A percentile compares a stretch with the other conserved stretches of the same genome.
These are phyloP conservation scores for Horisme vitalbata DNA, from an alignment of 2,888 invertebrate genomes.

Conservation along the genomic window DNA sequence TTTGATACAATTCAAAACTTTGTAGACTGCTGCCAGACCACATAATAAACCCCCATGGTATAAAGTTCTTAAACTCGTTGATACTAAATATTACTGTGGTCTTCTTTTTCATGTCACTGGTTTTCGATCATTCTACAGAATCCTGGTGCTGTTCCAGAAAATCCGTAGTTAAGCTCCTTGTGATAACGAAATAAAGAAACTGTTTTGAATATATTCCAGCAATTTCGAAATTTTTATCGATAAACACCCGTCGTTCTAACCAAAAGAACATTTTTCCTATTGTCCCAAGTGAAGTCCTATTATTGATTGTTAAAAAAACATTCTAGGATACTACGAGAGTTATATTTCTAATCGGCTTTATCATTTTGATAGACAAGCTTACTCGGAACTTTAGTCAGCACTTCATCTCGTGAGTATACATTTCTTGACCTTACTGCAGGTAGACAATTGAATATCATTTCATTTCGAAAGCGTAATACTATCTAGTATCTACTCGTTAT, in stretches of 20 bases:
- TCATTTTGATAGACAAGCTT: constrained; percentile 22
- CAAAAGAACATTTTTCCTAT: too few species aligned
- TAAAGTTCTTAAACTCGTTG: constrained; percentile 5
- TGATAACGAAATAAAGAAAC: too few species aligned
- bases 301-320: too few species aligned
- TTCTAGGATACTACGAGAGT: too few species aligned
- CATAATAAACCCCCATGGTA: too few species aligned
- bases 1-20: constrained; percentile 12
- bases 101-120: background rate
- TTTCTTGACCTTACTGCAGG: background rate
- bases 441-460: background rate
- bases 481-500: background rate
- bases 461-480: background rate
- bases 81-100: constrained; percentile 8
- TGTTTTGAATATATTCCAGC: too few species aligned
- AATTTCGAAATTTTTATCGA: too few species aligned
- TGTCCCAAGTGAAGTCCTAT: too few species aligned
- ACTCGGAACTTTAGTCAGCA: constrained; percentile 15
- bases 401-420: constrained; percentile 13
- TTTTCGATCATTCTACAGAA: background rate
- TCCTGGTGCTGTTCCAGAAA: too few species aligned
- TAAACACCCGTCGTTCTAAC: too few species aligned
- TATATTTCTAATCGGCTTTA: constrained; percentile 3
- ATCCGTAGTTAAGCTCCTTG: too few species aligned
- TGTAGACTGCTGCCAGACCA: constrained; percentile 6